These are phyloP conservation scores for Cremastinae sp. DNA, from an alignment of 2,888 invertebrate genomes.

Conservation along the genomic window DNA sequence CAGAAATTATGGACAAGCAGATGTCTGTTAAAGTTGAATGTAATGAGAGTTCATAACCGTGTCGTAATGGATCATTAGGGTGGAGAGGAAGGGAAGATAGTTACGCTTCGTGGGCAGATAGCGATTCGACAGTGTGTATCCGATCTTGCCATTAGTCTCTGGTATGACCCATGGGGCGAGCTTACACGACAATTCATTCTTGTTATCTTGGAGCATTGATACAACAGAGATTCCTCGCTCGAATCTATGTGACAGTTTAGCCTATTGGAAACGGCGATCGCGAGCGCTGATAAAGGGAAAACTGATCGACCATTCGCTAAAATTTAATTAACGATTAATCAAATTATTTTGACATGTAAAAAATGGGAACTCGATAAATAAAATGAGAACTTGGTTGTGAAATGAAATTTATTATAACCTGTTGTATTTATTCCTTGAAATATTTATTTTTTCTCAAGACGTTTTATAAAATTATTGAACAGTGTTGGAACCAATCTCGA, in stretches of 20 bases:
- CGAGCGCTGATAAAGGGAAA: conserved; percentile 28
- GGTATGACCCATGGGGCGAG: conserved; percentile 46
- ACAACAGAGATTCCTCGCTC: conserved; percentile 27
- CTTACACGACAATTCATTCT: conserved; percentile 64
- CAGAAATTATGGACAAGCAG: background rate
- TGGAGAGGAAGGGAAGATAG: conserved; percentile 53
- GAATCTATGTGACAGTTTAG: conserved; percentile 47
- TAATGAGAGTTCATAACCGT: conserved; percentile 40
- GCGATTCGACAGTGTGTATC: conserved; percentile 29
- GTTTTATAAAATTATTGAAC: too few species aligned
- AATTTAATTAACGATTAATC: too few species aligned
- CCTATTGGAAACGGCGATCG: conserved; percentile 17
- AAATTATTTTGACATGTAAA: too few species aligned
- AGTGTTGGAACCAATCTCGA: too few species aligned
- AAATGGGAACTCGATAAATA: too few species aligned
- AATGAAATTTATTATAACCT: too few species aligned
- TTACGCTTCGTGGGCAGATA: conserved; percentile 43
- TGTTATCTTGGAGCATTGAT: conserved; percentile 59
- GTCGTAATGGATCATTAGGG: conserved; percentile 59
- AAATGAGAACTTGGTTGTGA: too few species aligned
- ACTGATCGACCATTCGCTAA: conserved; percentile 1
- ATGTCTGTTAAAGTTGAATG: background rate
- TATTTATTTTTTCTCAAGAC: too few species aligned
- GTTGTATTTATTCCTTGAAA: too few species aligned
- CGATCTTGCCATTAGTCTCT: conserved; percentile 9